Evolutionary conservation across 2,797 vertebrate genomes (phyloP).

Genomic region (Poeciliopsis infans): DNA sequence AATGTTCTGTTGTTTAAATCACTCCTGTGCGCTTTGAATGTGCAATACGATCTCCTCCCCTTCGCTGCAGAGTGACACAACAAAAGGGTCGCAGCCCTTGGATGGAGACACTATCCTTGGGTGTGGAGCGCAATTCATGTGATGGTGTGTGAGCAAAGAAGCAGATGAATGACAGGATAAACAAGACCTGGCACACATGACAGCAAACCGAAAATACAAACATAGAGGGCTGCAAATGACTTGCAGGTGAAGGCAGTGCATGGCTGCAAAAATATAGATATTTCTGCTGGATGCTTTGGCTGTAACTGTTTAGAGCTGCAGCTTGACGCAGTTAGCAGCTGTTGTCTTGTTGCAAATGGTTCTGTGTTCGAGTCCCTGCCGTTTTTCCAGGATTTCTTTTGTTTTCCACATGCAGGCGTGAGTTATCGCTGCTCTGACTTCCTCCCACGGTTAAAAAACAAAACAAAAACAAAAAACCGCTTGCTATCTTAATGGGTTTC

Average conservation of each 20-base stretch:
- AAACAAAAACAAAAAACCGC: too few relatives aligned
- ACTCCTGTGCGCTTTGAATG: background rate
- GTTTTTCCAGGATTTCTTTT: background rate
- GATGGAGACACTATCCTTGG: slow-evolving; percentile 38
- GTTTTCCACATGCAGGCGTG: background rate
- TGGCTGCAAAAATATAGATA: background rate
- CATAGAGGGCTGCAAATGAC: background rate
- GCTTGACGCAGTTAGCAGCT: background rate
- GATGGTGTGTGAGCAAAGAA: slow-evolving; percentile 24
- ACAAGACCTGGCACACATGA: slow-evolving; percentile 9
- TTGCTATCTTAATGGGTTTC: background rate
- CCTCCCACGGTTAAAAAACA: background rate
- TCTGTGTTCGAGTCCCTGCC: background rate
- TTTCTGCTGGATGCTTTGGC: slow-evolving; percentile 5
- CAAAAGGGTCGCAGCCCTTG: slow-evolving; percentile 5
- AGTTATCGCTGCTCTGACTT: background rate
- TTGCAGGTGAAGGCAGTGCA: background rate
- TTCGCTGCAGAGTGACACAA: background rate
- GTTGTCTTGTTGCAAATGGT: background rate
- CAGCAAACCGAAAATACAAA: slow-evolving; percentile 9
- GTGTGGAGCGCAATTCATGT: slow-evolving; percentile 31
- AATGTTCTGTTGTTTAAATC: background rate
- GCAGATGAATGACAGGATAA: slow-evolving; percentile 22
- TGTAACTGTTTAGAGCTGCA: background rate
- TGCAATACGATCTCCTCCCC: slow-evolving; percentile 2